phyloP scores from a whole-genome alignment of 2,113 vertebrate species.

The Gymnorhina tibicen region DNA sequence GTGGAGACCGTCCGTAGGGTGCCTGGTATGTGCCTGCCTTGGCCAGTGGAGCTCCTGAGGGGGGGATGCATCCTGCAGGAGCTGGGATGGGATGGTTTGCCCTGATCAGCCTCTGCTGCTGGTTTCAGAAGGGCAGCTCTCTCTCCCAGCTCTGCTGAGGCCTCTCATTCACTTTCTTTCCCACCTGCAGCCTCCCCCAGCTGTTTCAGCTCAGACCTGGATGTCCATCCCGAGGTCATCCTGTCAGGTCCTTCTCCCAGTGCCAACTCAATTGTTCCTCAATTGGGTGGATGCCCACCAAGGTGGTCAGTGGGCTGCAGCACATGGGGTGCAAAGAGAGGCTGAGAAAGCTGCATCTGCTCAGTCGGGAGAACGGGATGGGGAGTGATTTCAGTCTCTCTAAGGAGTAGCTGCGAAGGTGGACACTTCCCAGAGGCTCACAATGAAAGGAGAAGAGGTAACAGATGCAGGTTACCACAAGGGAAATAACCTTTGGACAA shows the following conservation, averaged over 20 bases:
- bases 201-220: neutral
- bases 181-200: neutral
- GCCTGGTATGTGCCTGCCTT: too few relatives aligned
- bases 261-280: neutral
- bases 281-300: neutral
- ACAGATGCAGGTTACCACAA: neutral
- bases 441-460: neutral
- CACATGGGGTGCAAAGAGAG: neutral
- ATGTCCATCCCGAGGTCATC: neutral
- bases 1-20: neutral
- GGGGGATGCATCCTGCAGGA: neutral
- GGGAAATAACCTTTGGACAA: neutral
- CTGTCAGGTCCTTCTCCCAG: neutral
- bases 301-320: neutral
- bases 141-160: neutral
- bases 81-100: accelerated
- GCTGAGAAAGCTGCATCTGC: neutral
- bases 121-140: neutral
- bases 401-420: neutral
- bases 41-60: neutral
- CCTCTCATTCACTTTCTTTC: neutral
- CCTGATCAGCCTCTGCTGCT: neutral
- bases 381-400: neutral
- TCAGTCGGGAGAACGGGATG: neutral
- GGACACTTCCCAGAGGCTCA: neutral